Base-by-base conservation (phyloP, 2,888 invertebrate species). In the Drosophila hawaiiensis region DNA sequence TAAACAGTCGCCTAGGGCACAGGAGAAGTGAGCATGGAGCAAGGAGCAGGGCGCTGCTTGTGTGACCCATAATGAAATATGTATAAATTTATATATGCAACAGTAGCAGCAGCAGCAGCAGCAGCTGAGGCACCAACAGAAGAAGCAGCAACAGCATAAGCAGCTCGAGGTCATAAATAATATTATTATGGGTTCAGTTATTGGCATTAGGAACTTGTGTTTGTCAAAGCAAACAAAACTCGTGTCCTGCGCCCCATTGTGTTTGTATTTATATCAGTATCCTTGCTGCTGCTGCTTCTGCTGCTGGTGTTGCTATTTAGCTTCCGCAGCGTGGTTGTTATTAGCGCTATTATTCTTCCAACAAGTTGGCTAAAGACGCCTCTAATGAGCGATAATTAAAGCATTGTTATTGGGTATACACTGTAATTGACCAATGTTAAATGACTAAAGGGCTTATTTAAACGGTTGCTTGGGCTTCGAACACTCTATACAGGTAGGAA, bases 151-250 rank as follows among this genome's bases (percentile, higher is more conserved):
- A 43, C 53, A 65, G 52, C 62, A 64, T 22, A 39, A 50, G 37
- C 58, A 66, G 72, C 75, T 71, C 54, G 62, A 47, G 70, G 83
- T 72, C 73, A 84, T 84, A 86, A 84, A 86, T 84, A 84, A 84
- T 86, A 84, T 76, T 83, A 84, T 86, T 86, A 86, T 84, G 82
- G 84, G 84, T 77, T 80, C 80, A 78, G 74, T 82, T 82, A 86
- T 79, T 80, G 80, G 77, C 70, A 74, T 79, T 68, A 74, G 68
- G 66, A 74, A 70, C 84, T 83, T 76, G 78, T 79, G 79, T 86
- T 84, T 86, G 84, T 84, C 87, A 86, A 76, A 72, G 75, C 82
- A 85, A 80, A 85, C 80, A 81, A 76, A 71, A 66, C 76, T 60
- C 54, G 58, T 68, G 50, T 52, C 52, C 41, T 52, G 55, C 52